Evolutionary conservation across 2,113 vertebrate species (phyloP).

Genomic region (Pseudorasbora parva): DNA sequence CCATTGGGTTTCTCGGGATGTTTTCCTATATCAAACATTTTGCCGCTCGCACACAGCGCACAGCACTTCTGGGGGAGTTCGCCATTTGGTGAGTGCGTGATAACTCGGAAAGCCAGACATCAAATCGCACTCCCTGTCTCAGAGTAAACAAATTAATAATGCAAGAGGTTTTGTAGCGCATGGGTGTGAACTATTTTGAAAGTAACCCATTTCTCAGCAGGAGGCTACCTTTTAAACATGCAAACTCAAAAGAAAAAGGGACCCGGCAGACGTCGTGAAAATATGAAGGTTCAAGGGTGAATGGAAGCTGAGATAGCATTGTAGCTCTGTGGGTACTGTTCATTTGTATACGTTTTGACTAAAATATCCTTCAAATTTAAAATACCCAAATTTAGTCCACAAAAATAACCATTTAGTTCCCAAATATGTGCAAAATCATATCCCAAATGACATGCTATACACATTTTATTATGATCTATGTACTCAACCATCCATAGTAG

Average conservation of each 20-base stretch:
- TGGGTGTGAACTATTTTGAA: conserved; percentile 52
- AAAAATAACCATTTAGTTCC: too few relatives aligned
- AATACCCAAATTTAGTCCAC: neutral
- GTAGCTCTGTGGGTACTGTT: neutral
- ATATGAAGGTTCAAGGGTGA: conserved; percentile 19
- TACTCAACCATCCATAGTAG: neutral
- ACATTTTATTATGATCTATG: neutral
- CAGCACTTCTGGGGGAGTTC: neutral
- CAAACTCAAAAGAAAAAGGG: neutral
- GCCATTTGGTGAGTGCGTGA: conserved; percentile 9
- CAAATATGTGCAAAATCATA: neutral
- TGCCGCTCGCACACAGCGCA: neutral
- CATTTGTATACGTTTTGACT: neutral
- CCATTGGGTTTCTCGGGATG: neutral
- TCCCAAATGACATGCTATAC: neutral
- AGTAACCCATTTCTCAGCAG: conserved; percentile 57
- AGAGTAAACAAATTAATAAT: conserved; percentile 63
- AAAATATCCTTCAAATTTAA: too few relatives aligned
- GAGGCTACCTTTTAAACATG: conserved; percentile 45
- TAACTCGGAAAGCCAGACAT: conserved; percentile 38
- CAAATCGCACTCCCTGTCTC: conserved; percentile 43
- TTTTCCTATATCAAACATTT: neutral
- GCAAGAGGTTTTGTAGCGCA: conserved; percentile 54
- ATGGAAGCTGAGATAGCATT: neutral
- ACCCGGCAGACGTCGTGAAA: neutral